Percentiles rank a stretch among this genome's conserved stretches.
Conservation (phyloP, 2,888 invertebrate genomes). For the Tachina lurida region DNA sequence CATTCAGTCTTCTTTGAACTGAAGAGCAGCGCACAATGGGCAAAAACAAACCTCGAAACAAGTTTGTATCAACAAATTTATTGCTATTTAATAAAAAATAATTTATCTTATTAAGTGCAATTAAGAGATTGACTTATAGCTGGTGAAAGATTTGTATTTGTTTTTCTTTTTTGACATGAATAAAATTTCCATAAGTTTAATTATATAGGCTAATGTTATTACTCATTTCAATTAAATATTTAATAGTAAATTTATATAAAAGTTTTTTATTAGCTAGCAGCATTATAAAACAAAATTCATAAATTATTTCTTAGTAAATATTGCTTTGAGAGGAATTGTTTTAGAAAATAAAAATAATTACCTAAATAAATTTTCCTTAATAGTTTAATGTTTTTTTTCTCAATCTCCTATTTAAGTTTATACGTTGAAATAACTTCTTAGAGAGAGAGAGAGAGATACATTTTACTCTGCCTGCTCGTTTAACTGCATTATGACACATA, state of each 20-base stretch:
- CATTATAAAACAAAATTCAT: not conserved
- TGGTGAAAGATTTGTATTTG: conserved; percentile 3
- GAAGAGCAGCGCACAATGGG: conserved; percentile 10
- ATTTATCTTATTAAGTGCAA: conserved; percentile 20
- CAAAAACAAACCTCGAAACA: not conserved
- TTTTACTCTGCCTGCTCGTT: conserved; percentile 52
- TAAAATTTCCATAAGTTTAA: conserved; percentile 5
- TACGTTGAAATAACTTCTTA: not conserved
- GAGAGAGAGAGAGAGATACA: conserved; percentile 4
- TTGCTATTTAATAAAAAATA: not conserved
- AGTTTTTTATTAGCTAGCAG: not conserved
- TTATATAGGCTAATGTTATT: conserved; percentile 6
- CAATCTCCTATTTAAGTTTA: too few relatives aligned
- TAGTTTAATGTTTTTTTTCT: not conserved
- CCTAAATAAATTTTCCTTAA: not conserved
- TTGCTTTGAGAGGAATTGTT: not conserved
- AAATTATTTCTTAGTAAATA: not conserved
- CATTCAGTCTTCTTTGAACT: conserved; percentile 44
- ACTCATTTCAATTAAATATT: conserved; percentile 22
- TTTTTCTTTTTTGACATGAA: not conserved
- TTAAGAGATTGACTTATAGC: conserved; percentile 21
- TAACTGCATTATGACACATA: conserved; percentile 61
- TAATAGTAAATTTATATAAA: not conserved
- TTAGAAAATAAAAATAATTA: not conserved
- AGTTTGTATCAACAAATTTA: not conserved